These are phyloP conservation scores for Cryptocephalus moraei DNA, from an alignment of 2,888 invertebrate species.

Conservation along the genomic window DNA sequence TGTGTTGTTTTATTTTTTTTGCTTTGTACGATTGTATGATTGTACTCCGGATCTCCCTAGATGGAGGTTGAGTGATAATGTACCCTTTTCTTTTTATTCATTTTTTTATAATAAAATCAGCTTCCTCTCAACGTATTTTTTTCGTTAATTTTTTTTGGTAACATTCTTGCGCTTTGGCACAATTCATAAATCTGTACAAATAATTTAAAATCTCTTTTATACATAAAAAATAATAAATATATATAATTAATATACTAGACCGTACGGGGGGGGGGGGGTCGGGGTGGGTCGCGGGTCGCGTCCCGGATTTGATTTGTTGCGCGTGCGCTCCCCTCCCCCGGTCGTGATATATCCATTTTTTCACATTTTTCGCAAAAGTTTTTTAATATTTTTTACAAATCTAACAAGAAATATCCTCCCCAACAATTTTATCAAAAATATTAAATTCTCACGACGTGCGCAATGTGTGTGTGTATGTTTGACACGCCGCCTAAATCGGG, in stretches of 20 bases:
- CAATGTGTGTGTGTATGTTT: neutral
- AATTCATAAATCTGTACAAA: constrained; percentile 42
- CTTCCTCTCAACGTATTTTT: constrained; percentile 10
- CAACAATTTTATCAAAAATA: constrained; percentile 58
- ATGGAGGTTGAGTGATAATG: constrained; percentile 18
- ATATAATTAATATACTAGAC: constrained; percentile 23
- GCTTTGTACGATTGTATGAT: constrained; percentile 24
- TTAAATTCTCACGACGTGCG: constrained; percentile 39
- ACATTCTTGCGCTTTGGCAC: constrained; percentile 43
- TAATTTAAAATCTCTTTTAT: constrained; percentile 40
- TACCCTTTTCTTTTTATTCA: constrained; percentile 35
- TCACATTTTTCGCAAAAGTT: constrained; percentile 36
- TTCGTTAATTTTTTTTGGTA: constrained; percentile 27
- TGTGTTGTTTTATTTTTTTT: constrained; percentile 25
- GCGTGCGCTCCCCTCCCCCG: neutral
- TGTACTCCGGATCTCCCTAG: constrained; percentile 3
- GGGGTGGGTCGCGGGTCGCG: neutral
- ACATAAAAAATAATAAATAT: constrained; percentile 38
- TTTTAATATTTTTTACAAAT: constrained; percentile 37
- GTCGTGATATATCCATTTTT: constrained; percentile 41
- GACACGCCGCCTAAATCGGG: too few species aligned
- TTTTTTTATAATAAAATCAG: constrained; percentile 34
- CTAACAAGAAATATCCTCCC: constrained; percentile 46
- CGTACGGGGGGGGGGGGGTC: neutral
- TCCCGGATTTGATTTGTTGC: neutral